phyloP scores from a whole-genome alignment of 1,140 invertebrate genomes.

The Laodelphax striatellus region DNA sequence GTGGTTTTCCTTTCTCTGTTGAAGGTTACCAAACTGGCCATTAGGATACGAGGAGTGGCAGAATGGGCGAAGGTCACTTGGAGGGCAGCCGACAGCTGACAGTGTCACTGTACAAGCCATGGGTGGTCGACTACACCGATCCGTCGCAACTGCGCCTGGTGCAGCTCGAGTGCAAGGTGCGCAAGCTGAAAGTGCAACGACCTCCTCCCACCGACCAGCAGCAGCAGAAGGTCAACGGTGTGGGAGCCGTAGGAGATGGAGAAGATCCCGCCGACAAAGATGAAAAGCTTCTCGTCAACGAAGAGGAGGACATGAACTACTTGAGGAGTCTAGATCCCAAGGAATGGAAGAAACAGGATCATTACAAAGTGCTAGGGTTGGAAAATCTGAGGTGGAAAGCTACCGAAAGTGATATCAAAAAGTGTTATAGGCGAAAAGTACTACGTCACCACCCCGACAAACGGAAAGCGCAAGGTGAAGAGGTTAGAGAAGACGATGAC shows the following conservation, averaged over 20 bases:
- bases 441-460: conserved; percentile 97
- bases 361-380: conserved; percentile 88
- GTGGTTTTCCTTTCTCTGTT: no score
- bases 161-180: not conserved
- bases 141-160: not conserved
- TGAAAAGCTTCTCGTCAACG: conserved; percentile 35
- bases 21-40: no score
- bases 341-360: conserved; percentile 93
- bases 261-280: conserved; percentile 22
- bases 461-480: conserved; percentile 74
- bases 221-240: not conserved
- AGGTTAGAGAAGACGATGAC: conserved; percentile 76
- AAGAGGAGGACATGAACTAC: conserved; percentile 72
- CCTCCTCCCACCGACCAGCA: not conserved
- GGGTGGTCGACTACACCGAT: not conserved
- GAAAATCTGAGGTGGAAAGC: conserved; percentile 67
- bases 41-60: not conserved
- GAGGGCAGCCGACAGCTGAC: not conserved
- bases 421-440: conserved; percentile 75
- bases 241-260: not conserved
- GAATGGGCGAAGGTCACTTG: not conserved
- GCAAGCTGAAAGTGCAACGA: not conserved
- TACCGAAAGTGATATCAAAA: conserved; percentile 83
- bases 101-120: not conserved
- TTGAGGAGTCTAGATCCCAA: conserved; percentile 86